phyloP scores from a whole-genome alignment of 2,797 vertebrate species.

The Aldrovandia affinis region DNA sequence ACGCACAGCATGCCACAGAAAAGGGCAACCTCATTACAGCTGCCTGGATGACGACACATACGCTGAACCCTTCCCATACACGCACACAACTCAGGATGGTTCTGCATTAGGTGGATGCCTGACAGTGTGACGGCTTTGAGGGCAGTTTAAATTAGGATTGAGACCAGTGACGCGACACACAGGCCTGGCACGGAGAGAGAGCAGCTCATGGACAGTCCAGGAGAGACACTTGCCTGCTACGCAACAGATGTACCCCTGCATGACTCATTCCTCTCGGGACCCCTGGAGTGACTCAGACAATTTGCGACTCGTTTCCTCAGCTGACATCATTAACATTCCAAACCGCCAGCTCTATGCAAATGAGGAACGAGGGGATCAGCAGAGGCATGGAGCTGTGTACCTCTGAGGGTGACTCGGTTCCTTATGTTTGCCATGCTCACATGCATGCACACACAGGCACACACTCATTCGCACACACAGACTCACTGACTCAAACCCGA shows the following conservation, averaged over 20 bases:
- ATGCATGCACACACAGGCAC: background rate
- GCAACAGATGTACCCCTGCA: background rate
- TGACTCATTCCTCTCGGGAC: slow-evolving; percentile 18
- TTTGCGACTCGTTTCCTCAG: background rate
- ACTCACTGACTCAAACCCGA: too few relatives aligned
- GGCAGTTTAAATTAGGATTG: too few relatives aligned
- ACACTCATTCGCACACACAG: background rate
- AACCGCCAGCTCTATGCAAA: background rate
- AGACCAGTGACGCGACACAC: background rate
- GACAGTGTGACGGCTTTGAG: background rate
- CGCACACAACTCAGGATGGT: background rate
- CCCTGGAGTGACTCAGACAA: background rate
- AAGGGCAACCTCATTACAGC: slow-evolving; percentile 25
- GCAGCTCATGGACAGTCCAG: background rate
- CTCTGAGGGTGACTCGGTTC: background rate
- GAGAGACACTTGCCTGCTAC: background rate
- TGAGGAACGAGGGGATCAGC: background rate
- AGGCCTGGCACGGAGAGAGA: background rate
- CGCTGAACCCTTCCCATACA: background rate
- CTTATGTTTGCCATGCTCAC: background rate
- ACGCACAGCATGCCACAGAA: background rate
- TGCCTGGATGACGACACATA: background rate
- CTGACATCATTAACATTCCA: background rate
- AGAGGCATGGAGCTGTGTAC: background rate
- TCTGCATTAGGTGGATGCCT: background rate